Percentiles rank a stretch among this genome's conserved stretches.
These are phyloP conservation scores for Cantharis rufa DNA, from an alignment of 2,888 invertebrate genomes.

Conservation along the genomic window DNA sequence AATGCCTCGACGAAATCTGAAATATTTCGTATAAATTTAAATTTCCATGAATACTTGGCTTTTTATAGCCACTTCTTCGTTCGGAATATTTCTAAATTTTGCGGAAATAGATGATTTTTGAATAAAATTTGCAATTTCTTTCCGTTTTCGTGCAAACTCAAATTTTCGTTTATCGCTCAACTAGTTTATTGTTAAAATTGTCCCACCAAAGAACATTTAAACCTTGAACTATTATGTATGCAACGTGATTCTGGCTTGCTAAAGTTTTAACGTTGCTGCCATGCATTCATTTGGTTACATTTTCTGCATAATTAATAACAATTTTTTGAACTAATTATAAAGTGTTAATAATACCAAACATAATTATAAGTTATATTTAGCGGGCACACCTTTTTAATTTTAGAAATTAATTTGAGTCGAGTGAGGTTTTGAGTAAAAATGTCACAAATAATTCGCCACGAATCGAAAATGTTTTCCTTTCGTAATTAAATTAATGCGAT, in stretches of 20 bases:
- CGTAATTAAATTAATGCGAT: not conserved
- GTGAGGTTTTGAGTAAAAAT: not conserved
- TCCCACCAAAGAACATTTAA: not conserved
- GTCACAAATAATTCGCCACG: not conserved
- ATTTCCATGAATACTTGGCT: slow-evolving; percentile 25
- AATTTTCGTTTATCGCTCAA: not conserved
- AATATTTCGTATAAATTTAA: slow-evolving; percentile 30
- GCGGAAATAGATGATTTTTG: not conserved
- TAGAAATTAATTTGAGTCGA: not conserved
- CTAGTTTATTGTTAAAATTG: not conserved
- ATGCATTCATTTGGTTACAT: not conserved
- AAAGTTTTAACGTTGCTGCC: not conserved
- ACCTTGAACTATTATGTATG: not conserved
- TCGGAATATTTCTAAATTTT: slow-evolving; percentile 16
- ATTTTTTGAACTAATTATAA: not conserved
- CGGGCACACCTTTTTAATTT: not conserved
- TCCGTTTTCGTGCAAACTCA: not conserved
- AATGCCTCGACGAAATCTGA: slow-evolving; percentile 15
- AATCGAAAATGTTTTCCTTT: not conserved
- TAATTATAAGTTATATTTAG: not conserved
- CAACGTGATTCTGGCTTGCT: not conserved
- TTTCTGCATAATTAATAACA: not conserved
- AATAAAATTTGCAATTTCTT: not conserved
- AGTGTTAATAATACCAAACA: not conserved
- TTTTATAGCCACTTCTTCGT: slow-evolving; percentile 6